phyloP scores from a whole-genome alignment of 1,140 invertebrate genomes.

The Caerostris darwini region DNA sequence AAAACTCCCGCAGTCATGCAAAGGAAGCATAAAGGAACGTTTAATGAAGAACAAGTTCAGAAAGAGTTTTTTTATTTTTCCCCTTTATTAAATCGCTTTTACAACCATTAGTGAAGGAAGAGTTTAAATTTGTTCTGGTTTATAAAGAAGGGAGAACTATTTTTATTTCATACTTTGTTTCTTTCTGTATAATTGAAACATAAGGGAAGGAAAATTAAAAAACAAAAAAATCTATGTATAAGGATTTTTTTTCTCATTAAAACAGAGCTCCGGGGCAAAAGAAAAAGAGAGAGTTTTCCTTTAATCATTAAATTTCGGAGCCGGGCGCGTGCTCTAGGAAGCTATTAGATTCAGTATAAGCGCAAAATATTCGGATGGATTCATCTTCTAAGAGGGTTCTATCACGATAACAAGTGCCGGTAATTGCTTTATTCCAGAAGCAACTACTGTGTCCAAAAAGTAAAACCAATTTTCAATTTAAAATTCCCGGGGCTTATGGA shows the following conservation, averaged over 20 bases:
- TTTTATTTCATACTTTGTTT: conserved; percentile 27
- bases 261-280: neutral
- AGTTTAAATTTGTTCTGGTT: conserved; percentile 56
- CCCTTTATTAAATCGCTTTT: conserved; percentile 40
- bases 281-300: conserved; percentile 21
- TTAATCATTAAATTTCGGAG: conserved; percentile 45
- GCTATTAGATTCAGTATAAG: conserved; percentile 36
- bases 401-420: conserved; percentile 16
- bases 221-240: neutral
- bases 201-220: neutral
- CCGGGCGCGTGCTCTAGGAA: neutral
- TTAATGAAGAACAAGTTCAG: conserved; percentile 48
- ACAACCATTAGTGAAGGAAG: conserved; percentile 54
- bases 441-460: too few species aligned
- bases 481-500: too few species aligned
- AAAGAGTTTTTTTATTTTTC: neutral
- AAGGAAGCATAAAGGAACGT: conserved; percentile 46
- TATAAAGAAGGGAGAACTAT: conserved; percentile 10
- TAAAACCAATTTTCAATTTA: too few species aligned
- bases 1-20: conserved; percentile 35
- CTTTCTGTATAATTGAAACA: conserved; percentile 46
- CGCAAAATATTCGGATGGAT: neutral
- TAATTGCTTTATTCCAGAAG: neutral
- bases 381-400: neutral
- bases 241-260: conserved; percentile 30